phyloP scores from a whole-genome alignment of 2,797 vertebrate genomes.

The Crenichthys baileyi region DNA sequence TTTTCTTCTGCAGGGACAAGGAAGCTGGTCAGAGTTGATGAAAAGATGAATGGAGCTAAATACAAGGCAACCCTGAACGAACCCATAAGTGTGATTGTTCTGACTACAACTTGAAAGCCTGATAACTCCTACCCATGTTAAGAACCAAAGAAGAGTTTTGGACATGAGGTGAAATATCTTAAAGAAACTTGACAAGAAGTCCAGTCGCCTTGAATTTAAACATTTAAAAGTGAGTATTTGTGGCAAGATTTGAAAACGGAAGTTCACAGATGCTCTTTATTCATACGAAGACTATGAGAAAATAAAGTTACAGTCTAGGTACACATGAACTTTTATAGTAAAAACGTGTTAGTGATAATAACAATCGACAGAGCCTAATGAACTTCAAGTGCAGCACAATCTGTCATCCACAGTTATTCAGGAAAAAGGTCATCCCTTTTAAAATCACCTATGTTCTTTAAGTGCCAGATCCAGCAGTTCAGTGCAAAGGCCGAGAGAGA shows the following conservation, averaged over 20 bases:
- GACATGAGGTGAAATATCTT: too few relatives aligned
- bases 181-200: too few relatives aligned
- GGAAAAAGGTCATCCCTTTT: conserved; percentile 17
- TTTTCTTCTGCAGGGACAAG: too few relatives aligned
- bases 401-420: conserved; percentile 1
- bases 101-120: too few relatives aligned
- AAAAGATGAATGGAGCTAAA: background rate
- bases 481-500: conserved; percentile 25
- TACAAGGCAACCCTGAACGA: background rate
- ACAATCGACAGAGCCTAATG: background rate
- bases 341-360: conserved; percentile 5
- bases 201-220: too few relatives aligned
- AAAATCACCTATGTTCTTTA: conserved; percentile 30
- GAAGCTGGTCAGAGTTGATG: too few relatives aligned
- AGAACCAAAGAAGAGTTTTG: too few relatives aligned
- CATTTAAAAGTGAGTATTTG: too few relatives aligned
- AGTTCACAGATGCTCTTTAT: too few relatives aligned
- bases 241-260: too few relatives aligned
- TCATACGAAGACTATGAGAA: background rate
- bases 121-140: too few relatives aligned
- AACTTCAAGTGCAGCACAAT: conserved; percentile 1
- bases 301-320: background rate
- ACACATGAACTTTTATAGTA: background rate
- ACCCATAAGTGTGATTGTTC: background rate
- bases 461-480: conserved; percentile 29